A percentile compares a stretch with the other conserved stretches of the same genome.
These are phyloP conservation scores for Diglossa cyanea DNA, from an alignment of 2,797 vertebrate genomes.

Conservation along the genomic window DNA sequence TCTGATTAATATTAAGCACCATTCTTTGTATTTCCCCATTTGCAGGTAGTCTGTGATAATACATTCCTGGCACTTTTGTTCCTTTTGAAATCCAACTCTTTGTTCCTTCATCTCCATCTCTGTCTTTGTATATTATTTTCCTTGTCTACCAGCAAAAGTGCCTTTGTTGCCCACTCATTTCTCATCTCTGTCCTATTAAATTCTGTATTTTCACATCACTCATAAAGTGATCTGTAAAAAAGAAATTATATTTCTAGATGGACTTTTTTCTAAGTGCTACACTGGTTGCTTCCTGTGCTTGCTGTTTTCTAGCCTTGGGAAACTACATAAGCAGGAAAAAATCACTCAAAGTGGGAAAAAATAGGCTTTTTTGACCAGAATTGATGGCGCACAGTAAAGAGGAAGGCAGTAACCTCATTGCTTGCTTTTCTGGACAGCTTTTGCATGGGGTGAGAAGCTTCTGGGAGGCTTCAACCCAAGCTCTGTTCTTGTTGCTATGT, in stretches of 20 bases:
- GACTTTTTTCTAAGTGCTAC: not conserved
- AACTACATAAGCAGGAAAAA: not conserved
- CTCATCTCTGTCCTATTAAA: conserved; percentile 18
- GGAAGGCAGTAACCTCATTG: not conserved
- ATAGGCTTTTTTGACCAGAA: not conserved
- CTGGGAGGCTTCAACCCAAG: not conserved
- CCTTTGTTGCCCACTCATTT: not conserved
- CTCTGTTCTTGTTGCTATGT: not conserved
- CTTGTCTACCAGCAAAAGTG: not conserved
- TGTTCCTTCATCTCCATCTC: not conserved
- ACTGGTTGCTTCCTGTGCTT: not conserved
- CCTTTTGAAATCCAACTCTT: conserved; percentile 21
- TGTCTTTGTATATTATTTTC: not conserved
- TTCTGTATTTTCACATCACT: conserved; percentile 4
- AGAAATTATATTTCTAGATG: not conserved
- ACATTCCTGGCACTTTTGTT: not conserved
- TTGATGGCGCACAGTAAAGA: not conserved
- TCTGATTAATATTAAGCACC: not conserved
- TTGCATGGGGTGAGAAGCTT: not conserved
- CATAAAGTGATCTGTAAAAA: not conserved
- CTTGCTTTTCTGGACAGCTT: not conserved
- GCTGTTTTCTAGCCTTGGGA: not conserved
- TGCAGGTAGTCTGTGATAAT: not conserved
- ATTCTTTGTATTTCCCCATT: not conserved
- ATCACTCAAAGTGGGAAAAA: not conserved